These are phyloP conservation scores for Musca vetustissima DNA, from an alignment of 1,140 invertebrate genomes.

Conservation along the genomic window DNA sequence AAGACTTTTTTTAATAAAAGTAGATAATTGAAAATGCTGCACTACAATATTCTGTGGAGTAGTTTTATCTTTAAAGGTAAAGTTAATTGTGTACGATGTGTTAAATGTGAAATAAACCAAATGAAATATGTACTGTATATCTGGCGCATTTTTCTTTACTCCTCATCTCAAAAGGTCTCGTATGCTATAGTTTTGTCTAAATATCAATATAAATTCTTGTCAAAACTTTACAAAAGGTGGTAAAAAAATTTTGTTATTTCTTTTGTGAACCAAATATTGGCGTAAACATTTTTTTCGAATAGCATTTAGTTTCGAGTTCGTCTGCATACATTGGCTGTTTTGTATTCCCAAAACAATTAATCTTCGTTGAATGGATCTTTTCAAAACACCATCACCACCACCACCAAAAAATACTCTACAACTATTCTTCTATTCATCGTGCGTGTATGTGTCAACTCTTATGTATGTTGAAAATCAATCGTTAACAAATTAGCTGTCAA, in stretches of 20 bases:
- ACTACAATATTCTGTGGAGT: no score
- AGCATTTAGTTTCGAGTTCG: neutral
- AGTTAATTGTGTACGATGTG: no score
- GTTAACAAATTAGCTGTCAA: constrained; percentile 29
- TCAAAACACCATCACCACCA: neutral
- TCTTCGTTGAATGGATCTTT: neutral
- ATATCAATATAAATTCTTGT: neutral
- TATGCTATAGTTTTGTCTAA: constrained; percentile 16
- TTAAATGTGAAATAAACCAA: no score
- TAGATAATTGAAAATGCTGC: no score
- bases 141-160: no score
- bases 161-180: neutral
- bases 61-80: no score
- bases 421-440: no score
- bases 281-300: neutral
- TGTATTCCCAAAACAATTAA: constrained; percentile 14
- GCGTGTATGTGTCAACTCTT: no score
- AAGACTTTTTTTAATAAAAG: no score
- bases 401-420: no score
- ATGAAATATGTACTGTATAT: no score
- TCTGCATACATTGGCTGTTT: neutral
- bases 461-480: constrained; percentile 3
- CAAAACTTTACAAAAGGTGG: neutral
- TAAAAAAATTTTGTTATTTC: neutral
- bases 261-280: neutral